A percentile compares a stretch with the other conserved stretches of the same genome.
phyloP scores from a whole-genome alignment of 2,888 invertebrate genomes.

The Melinaea marsaeus region DNA sequence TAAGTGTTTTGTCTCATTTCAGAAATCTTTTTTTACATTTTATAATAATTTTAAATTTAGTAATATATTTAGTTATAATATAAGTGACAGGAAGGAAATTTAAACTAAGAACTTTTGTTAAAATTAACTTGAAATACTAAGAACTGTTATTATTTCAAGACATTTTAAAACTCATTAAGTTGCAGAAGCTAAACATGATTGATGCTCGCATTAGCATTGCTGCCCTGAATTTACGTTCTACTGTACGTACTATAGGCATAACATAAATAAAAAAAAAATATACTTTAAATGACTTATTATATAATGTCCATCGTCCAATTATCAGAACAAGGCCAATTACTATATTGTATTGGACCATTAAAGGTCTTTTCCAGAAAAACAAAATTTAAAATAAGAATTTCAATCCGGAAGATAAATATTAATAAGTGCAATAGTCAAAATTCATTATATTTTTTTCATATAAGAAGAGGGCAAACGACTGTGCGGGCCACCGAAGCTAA shows the following conservation, averaged over 20 bases:
- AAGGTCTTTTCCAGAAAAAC: too few species aligned
- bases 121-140: constrained; percentile 1
- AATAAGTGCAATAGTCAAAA: too few species aligned
- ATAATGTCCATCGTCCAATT: too few species aligned
- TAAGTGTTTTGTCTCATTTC: too few species aligned
- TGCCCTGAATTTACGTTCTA: constrained; percentile 51
- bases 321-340: too few species aligned
- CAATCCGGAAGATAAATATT: too few species aligned
- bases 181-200: constrained; percentile 52
- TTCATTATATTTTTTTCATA: too few species aligned
- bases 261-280: neutral
- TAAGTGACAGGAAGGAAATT: neutral
- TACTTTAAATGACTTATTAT: too few species aligned
- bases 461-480: too few species aligned
- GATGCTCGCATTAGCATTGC: constrained; percentile 56
- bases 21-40: neutral
- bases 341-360: too few species aligned
- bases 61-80: neutral
- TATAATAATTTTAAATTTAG: neutral
- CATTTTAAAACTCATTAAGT: constrained; percentile 3
- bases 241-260: neutral
- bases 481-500: too few species aligned
- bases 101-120: neutral
- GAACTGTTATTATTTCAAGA: constrained; percentile 1
- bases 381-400: too few species aligned